Conservation (phyloP, 2,113 vertebrate genomes). For the Sprattus sprattus region DNA sequence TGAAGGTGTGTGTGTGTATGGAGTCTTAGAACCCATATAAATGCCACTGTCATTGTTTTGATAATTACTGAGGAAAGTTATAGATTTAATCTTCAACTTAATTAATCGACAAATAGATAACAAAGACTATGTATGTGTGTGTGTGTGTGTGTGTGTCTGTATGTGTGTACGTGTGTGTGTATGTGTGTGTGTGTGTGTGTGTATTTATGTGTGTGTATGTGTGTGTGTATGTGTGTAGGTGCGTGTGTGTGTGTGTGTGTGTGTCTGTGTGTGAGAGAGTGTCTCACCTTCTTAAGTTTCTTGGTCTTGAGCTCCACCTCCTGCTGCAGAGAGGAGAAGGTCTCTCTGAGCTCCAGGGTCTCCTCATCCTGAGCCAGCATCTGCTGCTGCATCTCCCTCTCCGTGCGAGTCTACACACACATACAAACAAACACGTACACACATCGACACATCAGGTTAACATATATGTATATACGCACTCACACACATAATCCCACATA, state of each 20-base stretch:
- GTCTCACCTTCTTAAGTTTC: constrained; percentile 93
- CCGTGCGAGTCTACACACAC: constrained; percentile 76
- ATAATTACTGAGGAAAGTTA: too few relatives aligned
- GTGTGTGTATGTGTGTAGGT: background rate
- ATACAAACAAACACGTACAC: constrained; percentile 35
- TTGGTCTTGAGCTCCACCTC: constrained; percentile 98
- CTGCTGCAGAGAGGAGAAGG: constrained; percentile 92
- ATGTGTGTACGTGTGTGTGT: background rate
- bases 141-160: background rate
- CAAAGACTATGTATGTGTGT: background rate
- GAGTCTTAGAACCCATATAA: too few relatives aligned
- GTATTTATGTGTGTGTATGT: background rate
- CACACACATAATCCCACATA: constrained; percentile 14
- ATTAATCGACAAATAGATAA: too few relatives aligned
- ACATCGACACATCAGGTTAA: constrained; percentile 24
- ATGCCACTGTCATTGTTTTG: too few relatives aligned
- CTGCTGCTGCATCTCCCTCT: constrained; percentile 95
- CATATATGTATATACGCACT: background rate
- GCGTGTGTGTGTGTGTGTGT: constrained; percentile 20
- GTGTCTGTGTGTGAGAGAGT: background rate
- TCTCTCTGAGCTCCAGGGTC: constrained; percentile 91
- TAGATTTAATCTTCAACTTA: too few relatives aligned
- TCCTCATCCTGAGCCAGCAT: constrained; percentile 89
- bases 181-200: background rate
- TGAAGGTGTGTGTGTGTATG: background rate